These are phyloP conservation scores for Todiramphus chloris DNA, from an alignment of 2,113 vertebrate genomes.

Conservation along the genomic window DNA sequence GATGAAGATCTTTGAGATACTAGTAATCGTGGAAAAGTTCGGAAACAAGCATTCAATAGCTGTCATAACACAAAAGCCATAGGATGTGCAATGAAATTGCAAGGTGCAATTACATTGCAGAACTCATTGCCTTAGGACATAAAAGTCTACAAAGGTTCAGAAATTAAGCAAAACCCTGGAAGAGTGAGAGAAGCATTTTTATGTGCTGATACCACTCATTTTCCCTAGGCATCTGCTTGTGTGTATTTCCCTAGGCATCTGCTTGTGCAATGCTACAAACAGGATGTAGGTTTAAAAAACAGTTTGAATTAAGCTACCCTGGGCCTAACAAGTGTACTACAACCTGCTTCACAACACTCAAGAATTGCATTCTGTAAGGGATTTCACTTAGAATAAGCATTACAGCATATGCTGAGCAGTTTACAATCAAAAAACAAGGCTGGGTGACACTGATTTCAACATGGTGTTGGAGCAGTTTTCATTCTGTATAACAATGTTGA, in stretches of 20 bases:
- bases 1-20: background rate
- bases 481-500: background rate
- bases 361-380: background rate
- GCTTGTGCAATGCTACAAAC: background rate
- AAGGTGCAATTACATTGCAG: background rate
- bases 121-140: background rate
- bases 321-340: background rate
- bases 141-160: background rate
- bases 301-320: background rate
- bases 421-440: background rate
- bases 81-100: slow-evolving; percentile 11
- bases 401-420: background rate
- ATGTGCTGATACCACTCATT: background rate
- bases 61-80: background rate
- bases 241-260: background rate
- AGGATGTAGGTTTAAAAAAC: background rate
- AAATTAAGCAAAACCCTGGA: background rate
- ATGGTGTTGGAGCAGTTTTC: background rate
- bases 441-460: background rate
- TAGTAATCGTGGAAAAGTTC: background rate
- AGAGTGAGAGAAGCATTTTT: background rate
- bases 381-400: background rate
- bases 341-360: background rate
- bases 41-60: background rate
- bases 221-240: background rate